phyloP scores from a whole-genome alignment of 1,140 invertebrate species.

The Listronotus bonariensis region DNA sequence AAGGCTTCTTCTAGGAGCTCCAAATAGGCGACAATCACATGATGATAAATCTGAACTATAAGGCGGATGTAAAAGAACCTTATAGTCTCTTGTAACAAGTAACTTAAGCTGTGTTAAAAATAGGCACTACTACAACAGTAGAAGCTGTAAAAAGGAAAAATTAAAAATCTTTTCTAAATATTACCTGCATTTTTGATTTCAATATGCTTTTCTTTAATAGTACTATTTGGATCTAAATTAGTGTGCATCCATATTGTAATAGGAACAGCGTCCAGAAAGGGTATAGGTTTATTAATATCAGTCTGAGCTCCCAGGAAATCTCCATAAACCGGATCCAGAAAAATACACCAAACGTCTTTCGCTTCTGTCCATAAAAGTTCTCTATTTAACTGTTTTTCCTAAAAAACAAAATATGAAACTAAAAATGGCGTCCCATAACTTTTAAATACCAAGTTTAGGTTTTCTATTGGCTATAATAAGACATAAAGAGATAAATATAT shows the following conservation, averaged over 20 bases:
- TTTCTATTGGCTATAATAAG: too few species aligned
- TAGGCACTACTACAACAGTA: too few species aligned
- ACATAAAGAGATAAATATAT: too few species aligned
- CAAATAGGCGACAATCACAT: too few species aligned
- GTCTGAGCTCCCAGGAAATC: conserved; percentile 86
- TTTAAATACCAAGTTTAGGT: too few species aligned
- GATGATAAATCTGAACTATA: too few species aligned
- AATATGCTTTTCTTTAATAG: conserved; percentile 36
- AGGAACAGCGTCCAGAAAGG: conserved; percentile 89
- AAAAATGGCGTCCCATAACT: too few species aligned
- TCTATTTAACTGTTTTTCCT: conserved; percentile 56
- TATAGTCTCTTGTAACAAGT: too few species aligned
- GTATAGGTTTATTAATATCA: conserved; percentile 74
- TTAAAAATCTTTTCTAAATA: conserved; percentile 8
- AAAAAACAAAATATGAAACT: conserved; percentile 22
- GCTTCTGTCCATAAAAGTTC: conserved; percentile 83
- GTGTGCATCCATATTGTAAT: conserved; percentile 78
- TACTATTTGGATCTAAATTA: conserved; percentile 55
- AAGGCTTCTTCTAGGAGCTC: too few species aligned
- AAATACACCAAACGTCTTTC: conserved; percentile 85
- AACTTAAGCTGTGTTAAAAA: too few species aligned
- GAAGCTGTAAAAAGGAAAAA: too few species aligned
- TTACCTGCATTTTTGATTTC: conserved; percentile 7
- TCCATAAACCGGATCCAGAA: conserved; percentile 88
- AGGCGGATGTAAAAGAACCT: too few species aligned